phyloP scores from a whole-genome alignment of 2,797 vertebrate species.

The Percopsis omiscomaycus region DNA sequence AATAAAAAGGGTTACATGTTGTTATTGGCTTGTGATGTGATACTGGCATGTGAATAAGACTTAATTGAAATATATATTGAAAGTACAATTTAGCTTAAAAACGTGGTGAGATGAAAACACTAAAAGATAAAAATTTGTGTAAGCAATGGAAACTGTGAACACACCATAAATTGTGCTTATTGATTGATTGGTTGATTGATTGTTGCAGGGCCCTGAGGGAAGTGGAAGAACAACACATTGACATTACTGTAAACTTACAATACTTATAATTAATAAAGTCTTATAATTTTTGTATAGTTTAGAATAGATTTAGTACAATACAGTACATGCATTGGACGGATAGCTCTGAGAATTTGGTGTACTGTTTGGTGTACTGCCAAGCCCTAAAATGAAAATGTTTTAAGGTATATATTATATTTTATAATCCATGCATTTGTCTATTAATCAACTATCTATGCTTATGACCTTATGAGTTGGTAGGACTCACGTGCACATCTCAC shows the following conservation, averaged over 20 bases:
- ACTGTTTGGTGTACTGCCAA: not conserved
- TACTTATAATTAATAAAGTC: too few relatives aligned
- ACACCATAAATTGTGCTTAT: conserved; percentile 50
- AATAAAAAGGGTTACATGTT: not conserved
- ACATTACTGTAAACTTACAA: not conserved
- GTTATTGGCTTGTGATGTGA: not conserved
- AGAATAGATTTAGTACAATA: conserved; percentile 6
- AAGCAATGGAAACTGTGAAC: conserved; percentile 13
- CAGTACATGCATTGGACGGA: not conserved
- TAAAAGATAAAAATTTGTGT: not conserved
- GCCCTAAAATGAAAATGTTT: conserved; percentile 25
- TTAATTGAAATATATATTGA: not conserved
- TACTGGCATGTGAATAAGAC: not conserved
- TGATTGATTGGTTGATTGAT: not conserved
- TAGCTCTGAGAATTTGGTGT: not conserved
- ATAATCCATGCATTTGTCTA: not conserved
- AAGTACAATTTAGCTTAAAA: not conserved
- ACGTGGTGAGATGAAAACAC: not conserved
- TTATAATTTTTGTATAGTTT: too few relatives aligned
- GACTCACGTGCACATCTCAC: conserved; percentile 37
- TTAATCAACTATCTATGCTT: not conserved
- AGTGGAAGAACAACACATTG: conserved; percentile 11
- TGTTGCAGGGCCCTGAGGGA: conserved; percentile 17
- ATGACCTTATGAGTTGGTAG: not conserved
- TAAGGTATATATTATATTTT: not conserved